These are phyloP conservation scores for Hozukius guyotensis DNA, from an alignment of 2,797 vertebrate genomes.

Conservation along the genomic window DNA sequence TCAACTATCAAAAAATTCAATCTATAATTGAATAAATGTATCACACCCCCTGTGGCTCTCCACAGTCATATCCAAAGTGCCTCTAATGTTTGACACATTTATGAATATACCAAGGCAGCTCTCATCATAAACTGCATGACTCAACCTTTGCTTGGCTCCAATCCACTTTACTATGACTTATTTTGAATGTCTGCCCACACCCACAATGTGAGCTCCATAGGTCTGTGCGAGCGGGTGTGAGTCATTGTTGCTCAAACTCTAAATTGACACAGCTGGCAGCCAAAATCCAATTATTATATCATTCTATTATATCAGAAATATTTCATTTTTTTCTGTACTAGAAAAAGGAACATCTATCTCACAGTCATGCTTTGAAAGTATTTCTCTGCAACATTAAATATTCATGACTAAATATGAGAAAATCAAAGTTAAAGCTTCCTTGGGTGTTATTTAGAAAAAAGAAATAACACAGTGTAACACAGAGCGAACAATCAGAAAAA, in stretches of 20 bases:
- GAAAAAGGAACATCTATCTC: slow-evolving; percentile 5
- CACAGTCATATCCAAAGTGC: slow-evolving; percentile 3
- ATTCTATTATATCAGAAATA: slow-evolving; percentile 28
- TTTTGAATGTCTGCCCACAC: slow-evolving; percentile 56
- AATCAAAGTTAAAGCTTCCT: not conserved
- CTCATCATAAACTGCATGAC: slow-evolving; percentile 49
- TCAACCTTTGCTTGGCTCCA: slow-evolving; percentile 64
- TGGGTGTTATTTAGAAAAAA: not conserved
- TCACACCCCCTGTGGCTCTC: not conserved
- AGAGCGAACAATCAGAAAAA: not conserved
- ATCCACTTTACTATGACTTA: slow-evolving; percentile 64
- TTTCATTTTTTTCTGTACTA: not conserved
- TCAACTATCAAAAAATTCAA: not conserved
- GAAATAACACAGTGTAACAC: not conserved
- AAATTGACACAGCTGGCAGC: slow-evolving; percentile 45
- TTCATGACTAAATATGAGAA: not conserved
- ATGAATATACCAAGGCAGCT: slow-evolving; percentile 27
- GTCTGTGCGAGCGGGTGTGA: slow-evolving; percentile 37
- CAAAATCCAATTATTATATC: slow-evolving; percentile 47
- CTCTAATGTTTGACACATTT: slow-evolving; percentile 34
- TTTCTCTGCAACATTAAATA: not conserved
- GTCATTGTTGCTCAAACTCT: slow-evolving; percentile 47
- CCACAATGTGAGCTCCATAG: slow-evolving; percentile 36
- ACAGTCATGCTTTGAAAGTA: not conserved
- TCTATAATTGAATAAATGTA: slow-evolving; percentile 9